Evolutionary conservation across 2,113 vertebrate species (phyloP).

Genomic region (Orthonyx spaldingii): DNA sequence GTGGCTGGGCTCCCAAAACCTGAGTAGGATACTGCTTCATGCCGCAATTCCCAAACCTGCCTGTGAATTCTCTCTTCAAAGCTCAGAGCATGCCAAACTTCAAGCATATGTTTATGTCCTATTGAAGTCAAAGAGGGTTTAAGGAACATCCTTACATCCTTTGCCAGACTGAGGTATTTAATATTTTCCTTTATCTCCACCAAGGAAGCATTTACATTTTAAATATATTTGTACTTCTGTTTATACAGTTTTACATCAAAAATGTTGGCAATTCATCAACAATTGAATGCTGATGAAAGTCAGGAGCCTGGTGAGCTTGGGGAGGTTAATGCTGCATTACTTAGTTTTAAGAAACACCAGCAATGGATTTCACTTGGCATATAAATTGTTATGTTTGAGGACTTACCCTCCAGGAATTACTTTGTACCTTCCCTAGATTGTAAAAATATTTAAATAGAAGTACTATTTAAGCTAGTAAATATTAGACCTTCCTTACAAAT

Average conservation of each 20-base stretch:
- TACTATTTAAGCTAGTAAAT: conserved; percentile 5
- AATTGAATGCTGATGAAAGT: neutral
- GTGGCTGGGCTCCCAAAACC: neutral
- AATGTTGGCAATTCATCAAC: conserved; percentile 33
- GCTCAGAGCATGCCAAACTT: neutral
- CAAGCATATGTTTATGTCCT: neutral
- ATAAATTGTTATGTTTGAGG: neutral
- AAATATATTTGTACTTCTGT: conserved; percentile 16
- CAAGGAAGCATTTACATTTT: conserved; percentile 28
- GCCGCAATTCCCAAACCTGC: neutral
- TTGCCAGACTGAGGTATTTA: conserved; percentile 28
- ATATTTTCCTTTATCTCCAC: conserved; percentile 29
- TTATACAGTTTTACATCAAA: conserved; percentile 25
- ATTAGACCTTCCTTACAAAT: neutral
- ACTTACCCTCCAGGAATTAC: neutral
- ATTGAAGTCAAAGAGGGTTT: neutral
- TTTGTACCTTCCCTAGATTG: neutral
- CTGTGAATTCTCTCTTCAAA: neutral
- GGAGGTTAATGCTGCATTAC: neutral
- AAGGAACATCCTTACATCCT: conserved; percentile 26
- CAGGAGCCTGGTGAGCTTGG: neutral
- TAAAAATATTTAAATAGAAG: neutral
- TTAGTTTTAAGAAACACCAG: neutral
- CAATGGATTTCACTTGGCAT: neutral
- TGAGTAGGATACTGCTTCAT: neutral